Base-by-base conservation (phyloP, 2,888 invertebrate species). In the Deilephila porcellus region DNA sequence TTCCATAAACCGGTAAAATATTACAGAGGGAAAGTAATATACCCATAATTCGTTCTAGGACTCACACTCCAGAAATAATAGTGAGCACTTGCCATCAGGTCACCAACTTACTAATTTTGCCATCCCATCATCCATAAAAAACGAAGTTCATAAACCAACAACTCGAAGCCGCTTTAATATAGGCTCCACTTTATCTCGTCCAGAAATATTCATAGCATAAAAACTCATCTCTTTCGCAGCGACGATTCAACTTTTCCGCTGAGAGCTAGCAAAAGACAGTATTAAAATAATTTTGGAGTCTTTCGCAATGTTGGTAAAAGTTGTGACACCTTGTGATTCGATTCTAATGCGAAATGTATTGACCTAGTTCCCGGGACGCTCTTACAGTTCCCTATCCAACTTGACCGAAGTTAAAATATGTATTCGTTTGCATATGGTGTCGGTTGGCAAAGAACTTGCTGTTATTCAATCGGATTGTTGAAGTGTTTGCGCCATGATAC, bases 351-450 rank as follows among this genome's bases (percentile, higher is more conserved):
- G 62, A 75, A 84, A 79, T 83, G 74, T 80, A 77, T 80, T 84
- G 85, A 84, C 85, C 85, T 74, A 86, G 82, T 81, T 87, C 59
- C 67, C 71, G 70, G 74, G 71, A 72, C 74, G 76, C 73, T 45
- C 45, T 72, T 60, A 60, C 72, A 64, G 74, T 32, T 62, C 72
- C 56, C 60, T 7, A 74, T 70, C 71, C 67, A 32, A 64, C 71
- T 60, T 52, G 52, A 80, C 77, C 67, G 52, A 67, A 67, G 52
- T 79, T 80, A 77, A 82, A 81, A 82, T 80, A 80, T 82, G 78
- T 79, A 82, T 81, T 80, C 76, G 75, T 81, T 80, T 80, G 77
- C 76, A 77, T 81, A 75, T 67, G 73, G 74, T 74, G 73, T 29
- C 75, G 71, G 73, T 74, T 75, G 76, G 76, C 73, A n/a, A 64